Evolutionary conservation across 92 coral and sea anemone genomes (phyloP), one percentile per base, ranked within the genome.

Genomic region (Zoanthus gigantus): DNA sequence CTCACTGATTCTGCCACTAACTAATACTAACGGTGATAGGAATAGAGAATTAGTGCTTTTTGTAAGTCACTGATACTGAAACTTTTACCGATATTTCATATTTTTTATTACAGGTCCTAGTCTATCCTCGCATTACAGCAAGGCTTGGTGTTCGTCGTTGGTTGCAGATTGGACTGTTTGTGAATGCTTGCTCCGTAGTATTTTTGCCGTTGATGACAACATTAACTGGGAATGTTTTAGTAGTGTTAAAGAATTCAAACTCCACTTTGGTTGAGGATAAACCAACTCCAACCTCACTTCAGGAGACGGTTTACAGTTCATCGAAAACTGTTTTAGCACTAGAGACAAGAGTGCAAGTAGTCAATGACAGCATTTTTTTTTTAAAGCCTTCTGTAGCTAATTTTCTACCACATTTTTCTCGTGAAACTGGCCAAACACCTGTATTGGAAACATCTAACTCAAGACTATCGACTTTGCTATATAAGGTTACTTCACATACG

Each of bases 71-170:
- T 37, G 42, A 37, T 37, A 37, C 4, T 37, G 4, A 37, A 37
- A 2, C 42, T 37, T 37, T 37, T 37, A 37, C 42, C 4, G 42
- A 37, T 37, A 37, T 37, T 37, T 2, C 4, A 37, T 37, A 2
- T 37, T 18, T 42, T 9, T 61, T 45, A 30, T 79, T 45, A 34
- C 84, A 79, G 84, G 73, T 48, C 42, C 60, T 79, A n/a, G 45
- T 79, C 42, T 79, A 79, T 65, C 84, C 84, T 23, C 74, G 72
- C 23, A 79, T 79, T 45, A 73, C 84, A 42, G 45, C 74, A 53
- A 7, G 84, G 31, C 47, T 79, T 11, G 84, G 84, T 60, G 44
- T 79, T 63, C 84, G 84, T 30, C 73, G 74, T 2, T 23, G 63
- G 30, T 37, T 79, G 9, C 84, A 79, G 58, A 29, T n/a, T 6